Evolutionary conservation across 1,140 invertebrate genomes (phyloP), one percentile per base, ranked within the genome.

Genomic region (Rhyacophila brunnea): DNA sequence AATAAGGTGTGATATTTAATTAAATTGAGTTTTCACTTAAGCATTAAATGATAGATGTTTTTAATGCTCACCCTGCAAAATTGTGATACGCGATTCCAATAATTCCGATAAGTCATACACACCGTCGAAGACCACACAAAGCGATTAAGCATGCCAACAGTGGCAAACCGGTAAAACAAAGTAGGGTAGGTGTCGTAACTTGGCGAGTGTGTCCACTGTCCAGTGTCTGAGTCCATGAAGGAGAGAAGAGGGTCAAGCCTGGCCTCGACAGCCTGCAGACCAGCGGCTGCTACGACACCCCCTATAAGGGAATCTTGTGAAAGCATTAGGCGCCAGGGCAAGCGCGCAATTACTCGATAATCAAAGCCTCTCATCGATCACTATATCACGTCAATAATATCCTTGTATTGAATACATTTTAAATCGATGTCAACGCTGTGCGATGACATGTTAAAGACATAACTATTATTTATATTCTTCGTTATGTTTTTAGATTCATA

Each of bases 181-280:
- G 55, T 57, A 57, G 55, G 53, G 55, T 57, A 57, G 55, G 55
- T 49, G 46, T 57, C 17, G 55, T 49, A 49, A 49, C 43, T 15
- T 13, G 28, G 9, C 23, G 46, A 11, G 46, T 32, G 10, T 23
- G 11, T 48, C 14, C 43, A 17, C 38, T 15, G 38, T 40, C 38
- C 38, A 15, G n/a, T 40, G 38, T 15, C 38, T 11, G 38, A n/a
- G 11, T n/a, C 38, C 38, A 13, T 11, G 4, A 28, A 28, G 23
- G 38, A 40, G 18, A 48, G 53, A 57, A 57, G 46, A 57, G 55
- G 55, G 55, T 57, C 55, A 57, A 57, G 43, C 5, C 4, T 11
- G 15, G 43, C 43, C 15, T 15, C 38, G 38, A 4, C 23, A 28
- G 23, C 23, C 23, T 28, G 23, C 23, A 28, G 23, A 28, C 4